phyloP scores from a whole-genome alignment of 2,888 invertebrate species.

The Frankliniella intonsa region DNA sequence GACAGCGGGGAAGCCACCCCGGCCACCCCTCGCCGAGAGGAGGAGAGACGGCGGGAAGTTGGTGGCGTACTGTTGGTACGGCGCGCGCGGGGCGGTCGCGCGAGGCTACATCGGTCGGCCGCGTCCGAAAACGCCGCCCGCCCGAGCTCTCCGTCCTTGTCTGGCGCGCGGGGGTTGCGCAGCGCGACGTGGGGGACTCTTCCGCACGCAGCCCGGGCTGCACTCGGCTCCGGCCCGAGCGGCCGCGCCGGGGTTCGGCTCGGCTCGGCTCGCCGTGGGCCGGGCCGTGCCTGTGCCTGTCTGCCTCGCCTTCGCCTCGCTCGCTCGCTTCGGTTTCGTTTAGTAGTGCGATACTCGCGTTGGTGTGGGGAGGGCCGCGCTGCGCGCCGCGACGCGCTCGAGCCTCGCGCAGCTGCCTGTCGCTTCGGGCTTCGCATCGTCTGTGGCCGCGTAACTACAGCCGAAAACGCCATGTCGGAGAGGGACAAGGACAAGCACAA shows the following conservation, averaged over 20 bases:
- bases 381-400: not conserved
- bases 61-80: not conserved
- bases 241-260: not conserved
- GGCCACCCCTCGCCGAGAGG: not conserved
- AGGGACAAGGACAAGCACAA: constrained; percentile 14
- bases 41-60: not conserved
- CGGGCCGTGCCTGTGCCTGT: not conserved
- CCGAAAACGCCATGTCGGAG: constrained; percentile 7
- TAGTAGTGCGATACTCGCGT: not conserved
- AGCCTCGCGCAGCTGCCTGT: not conserved
- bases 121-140: not conserved
- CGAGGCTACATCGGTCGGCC: not conserved
- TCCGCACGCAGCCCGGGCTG: not conserved
- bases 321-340: not conserved
- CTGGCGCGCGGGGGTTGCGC: not conserved
- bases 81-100: not conserved
- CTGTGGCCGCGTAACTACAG: constrained; percentile 17
- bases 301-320: not conserved
- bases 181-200: not conserved
- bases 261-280: too few relatives aligned
- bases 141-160: not conserved
- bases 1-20: not conserved
- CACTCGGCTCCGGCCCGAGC: not conserved
- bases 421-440: not conserved
- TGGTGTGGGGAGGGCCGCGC: not conserved